Base-by-base conservation (phyloP, 2,113 vertebrate genomes). In the Pleuronectes platessa region DNA sequence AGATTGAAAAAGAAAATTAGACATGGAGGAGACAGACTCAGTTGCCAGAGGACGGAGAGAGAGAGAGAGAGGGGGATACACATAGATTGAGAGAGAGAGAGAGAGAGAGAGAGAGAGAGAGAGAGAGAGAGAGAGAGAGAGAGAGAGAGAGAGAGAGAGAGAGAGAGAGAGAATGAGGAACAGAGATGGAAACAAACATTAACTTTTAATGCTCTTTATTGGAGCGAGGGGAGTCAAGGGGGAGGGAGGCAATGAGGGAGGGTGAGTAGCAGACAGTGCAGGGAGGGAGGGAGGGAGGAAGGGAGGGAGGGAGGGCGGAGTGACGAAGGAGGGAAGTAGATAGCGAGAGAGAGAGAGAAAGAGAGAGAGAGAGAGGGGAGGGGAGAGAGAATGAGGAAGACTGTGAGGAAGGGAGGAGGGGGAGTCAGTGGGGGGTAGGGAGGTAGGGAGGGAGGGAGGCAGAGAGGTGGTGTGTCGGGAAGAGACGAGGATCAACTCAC, bases 151-250 rank as follows among this genome's bases (percentile, higher is more conserved):
- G 86, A 89, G 84, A 84, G 71, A 68, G 45, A 73, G 66, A 68
- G 61, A 64, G 37, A 62, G 24, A 12, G 24, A 58, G 64, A 72
- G 83, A 70, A 45, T 0, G 71, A 78, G 74, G 81, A 58, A 62
- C 74, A 83, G 88, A 89, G 87, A 91, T 90, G 91, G 92, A 93
- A 91, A 91, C 68, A 87, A 84, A 88, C 91, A 93, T 92, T 90
- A 93, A 91, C 74, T 90, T 91, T 91, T 92, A 92, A 93, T 92
- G 92, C 61, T 86, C 71, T 82, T 83, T 84, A 89, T 78, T 85
- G 54, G 67, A 71, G 76, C 11, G 4, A 71, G 56, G 75, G 78
- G 55, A 83, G 80, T 61, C 59, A 59, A 70, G 75, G 67, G 67
- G 65, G 85, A 68, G 45, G n/a, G 37, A 74, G 18, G 24, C 27